Evolutionary conservation across 92 coral and sea anemone species (phyloP), one percentile per base, ranked within the genome.

Genomic region (Scolanthus callimorphus): DNA sequence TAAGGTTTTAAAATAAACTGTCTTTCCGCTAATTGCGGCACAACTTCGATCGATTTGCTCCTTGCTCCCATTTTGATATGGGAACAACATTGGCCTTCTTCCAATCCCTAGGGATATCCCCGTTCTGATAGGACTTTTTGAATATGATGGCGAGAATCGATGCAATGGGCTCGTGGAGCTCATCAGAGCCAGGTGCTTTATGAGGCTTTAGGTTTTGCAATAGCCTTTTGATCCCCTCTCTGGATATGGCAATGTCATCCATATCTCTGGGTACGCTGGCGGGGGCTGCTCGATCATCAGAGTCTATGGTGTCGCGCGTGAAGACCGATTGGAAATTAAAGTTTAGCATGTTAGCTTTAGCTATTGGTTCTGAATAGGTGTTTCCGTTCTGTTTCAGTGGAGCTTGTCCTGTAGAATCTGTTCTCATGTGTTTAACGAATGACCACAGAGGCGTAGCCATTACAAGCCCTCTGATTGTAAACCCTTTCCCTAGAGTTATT

Each of bases 321-420:
- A 68, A 68, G 12, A 76, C 82, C 19, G 69, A 57, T 54, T 76
- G 78, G 34, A 76, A 76, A 43, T 69, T 70, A 0, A 4, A 27
- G 60, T 76, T 76, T 3, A 69, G 47, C 25, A 75, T 30, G 17
- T 67, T 52, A 3, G 78, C 83, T 52, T 65, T 47, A 1, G 0
- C 52, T 49, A 0, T 17, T 2, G 70, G 69, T 10, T 57, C 21
- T 17, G 55, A 49, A 0, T 41, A 44, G 31, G 47, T 37, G 28
- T 38, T 39, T 3, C 78, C 84, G 20, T 71, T 34, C 41, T 26
- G 31, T 20, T 47, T 51, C 50, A 51, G 39, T 60, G 79, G 39
- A 6, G 17, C 46, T 12, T 25, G 51, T 11, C 71, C 79, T 34
- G 49, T 34, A 24, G 22, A 17, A 30, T 76, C 77, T 25, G 62